Conservation (phyloP, 2,113 vertebrate species). For the Anoplopoma fimbria region DNA sequence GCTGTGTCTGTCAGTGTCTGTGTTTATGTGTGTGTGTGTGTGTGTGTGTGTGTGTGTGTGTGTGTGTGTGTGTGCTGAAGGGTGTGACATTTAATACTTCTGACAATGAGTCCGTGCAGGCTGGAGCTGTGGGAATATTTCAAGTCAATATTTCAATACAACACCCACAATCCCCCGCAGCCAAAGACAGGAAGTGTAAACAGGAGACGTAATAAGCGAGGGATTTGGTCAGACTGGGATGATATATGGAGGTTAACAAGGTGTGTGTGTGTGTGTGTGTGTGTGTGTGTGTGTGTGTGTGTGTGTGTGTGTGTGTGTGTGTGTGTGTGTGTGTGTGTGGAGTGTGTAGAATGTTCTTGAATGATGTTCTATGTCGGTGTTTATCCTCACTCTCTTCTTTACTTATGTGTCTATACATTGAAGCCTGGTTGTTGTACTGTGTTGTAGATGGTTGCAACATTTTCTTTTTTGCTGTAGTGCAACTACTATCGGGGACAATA, state of each 20-base stretch:
- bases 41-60: not conserved
- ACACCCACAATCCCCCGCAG: conserved; percentile 69
- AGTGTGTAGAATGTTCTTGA: not conserved
- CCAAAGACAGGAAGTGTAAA: conserved; percentile 63
- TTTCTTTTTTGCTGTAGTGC: no score
- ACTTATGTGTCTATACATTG: no score
- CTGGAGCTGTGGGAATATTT: conserved; percentile 50
- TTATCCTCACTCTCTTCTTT: not conserved
- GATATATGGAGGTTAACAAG: conserved; percentile 64
- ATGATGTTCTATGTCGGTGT: conserved; percentile 23
- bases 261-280: conserved; percentile 19
- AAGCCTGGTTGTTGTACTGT: no score
- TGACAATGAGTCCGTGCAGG: conserved; percentile 47
- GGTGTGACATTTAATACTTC: conserved; percentile 71
- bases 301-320: not conserved
- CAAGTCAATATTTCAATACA: conserved; percentile 74
- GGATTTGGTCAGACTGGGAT: conserved; percentile 52
- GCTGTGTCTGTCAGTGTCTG: not conserved
- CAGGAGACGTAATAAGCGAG: conserved; percentile 50
- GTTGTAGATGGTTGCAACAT: no score
- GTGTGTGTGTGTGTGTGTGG: not conserved
- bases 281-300: not conserved
- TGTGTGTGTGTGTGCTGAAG: conserved; percentile 13
- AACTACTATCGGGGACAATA: no score
- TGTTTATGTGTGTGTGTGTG: conserved; percentile 16